Base-by-base conservation (phyloP, 1,140 invertebrate genomes). In the Odontomachus brunneus region DNA sequence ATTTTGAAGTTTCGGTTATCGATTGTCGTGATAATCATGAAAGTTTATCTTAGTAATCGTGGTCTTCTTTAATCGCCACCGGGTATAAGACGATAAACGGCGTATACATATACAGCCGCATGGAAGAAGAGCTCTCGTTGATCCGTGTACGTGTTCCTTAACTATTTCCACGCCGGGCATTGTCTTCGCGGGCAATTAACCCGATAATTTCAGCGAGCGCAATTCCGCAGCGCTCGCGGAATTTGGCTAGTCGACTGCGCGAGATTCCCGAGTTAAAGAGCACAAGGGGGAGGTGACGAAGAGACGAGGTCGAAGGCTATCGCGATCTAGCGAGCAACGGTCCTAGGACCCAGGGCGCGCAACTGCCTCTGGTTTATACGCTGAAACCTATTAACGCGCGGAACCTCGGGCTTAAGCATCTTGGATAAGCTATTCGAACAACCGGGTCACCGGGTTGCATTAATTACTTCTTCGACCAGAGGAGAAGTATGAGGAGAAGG, bases 361-460 rank as follows among this genome's bases (percentile, higher is more conserved):
- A 48, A 62, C 22, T 73, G 55, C 44, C 38, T 62, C 38, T 60
- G 22, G 48, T 60, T 62, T 82, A 62, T 24, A 33, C 14, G 29
- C 26, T 22, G 44, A 62, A 80, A 26, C 57, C 57, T 62, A 49
- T 82, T 82, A 82, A 72, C 48, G 48, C 44, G 62, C 49, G 57
- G 51, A 84, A 87, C 74, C 66, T 82, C 55, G 51, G 53, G 59
- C 66, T n/a, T 66, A 85, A 88, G 55, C 59, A 69, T 83, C 53
- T 80, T 75, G 49, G 53, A 60, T 71, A 49, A 85, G 76, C 86
- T 88, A 71, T 89, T 85, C 76, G 48, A 84, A 87, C 62, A 84
- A 86, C 38, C 78, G 55, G 78, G 89, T 83, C 73, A 90, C 59
- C 59, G 73, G 80, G 82, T 88, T 85, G 67, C 82, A 89, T 86